These are phyloP conservation scores for Mactromeris polynyma DNA, from an alignment of 2,888 invertebrate genomes.

Conservation along the genomic window DNA sequence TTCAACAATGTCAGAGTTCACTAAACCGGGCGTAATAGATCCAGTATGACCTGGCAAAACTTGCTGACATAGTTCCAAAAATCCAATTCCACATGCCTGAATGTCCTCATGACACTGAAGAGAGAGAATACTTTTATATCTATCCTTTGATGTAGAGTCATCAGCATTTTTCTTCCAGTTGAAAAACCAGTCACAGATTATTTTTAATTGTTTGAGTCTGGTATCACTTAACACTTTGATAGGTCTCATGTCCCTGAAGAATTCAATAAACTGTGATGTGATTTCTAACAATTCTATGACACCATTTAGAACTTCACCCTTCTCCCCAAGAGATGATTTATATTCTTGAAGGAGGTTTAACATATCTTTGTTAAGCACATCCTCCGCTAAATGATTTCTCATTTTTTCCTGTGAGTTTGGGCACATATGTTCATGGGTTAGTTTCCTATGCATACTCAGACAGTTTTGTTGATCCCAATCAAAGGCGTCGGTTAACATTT, in stretches of 20 bases:
- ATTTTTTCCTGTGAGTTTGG: slow-evolving; percentile 56
- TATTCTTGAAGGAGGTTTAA: slow-evolving; percentile 66
- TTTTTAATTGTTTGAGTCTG: background rate
- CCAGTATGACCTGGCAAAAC: slow-evolving; percentile 24
- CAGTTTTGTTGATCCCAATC: background rate
- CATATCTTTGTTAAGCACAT: slow-evolving; percentile 65
- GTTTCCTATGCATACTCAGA: no score
- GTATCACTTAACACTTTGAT: slow-evolving; percentile 24
- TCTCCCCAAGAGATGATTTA: no score
- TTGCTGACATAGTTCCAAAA: slow-evolving; percentile 30
- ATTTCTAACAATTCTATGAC: slow-evolving; percentile 45
- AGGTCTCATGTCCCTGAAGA: slow-evolving; percentile 53
- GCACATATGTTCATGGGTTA: background rate
- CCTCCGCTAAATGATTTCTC: slow-evolving; percentile 69
- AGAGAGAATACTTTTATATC: slow-evolving; percentile 21
- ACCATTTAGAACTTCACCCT: slow-evolving; percentile 56
- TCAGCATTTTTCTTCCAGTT: no score
- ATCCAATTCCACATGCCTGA: slow-evolving; percentile 51
- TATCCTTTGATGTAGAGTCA: background rate
- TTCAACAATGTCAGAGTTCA: slow-evolving; percentile 65
- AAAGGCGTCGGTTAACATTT: background rate
- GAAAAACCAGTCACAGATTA: slow-evolving; percentile 32
- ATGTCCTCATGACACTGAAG: slow-evolving; percentile 36
- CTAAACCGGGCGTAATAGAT: slow-evolving; percentile 52
- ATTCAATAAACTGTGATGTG: slow-evolving; percentile 40